phyloP scores from a whole-genome alignment of 1,140 invertebrate genomes.

The Ditylenchus dipsaci region DNA sequence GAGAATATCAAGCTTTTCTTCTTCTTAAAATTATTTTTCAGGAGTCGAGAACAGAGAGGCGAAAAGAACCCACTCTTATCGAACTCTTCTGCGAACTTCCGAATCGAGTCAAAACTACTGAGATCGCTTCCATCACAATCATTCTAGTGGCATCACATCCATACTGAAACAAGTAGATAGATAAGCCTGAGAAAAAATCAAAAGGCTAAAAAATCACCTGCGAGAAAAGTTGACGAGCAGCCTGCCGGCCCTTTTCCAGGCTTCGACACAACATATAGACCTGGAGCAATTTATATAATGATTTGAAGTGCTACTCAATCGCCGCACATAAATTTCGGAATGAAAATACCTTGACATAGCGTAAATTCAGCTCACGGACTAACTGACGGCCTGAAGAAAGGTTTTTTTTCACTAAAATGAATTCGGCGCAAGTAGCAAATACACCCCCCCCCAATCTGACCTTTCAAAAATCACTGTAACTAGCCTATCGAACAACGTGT shows the following conservation, averaged over 20 bases:
- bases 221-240: constrained; percentile 15
- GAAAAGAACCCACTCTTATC: constrained; percentile 20
- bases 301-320: not conserved
- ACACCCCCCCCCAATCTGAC: too few relatives aligned
- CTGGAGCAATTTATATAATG: constrained; percentile 3
- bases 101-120: constrained; percentile 26
- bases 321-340: not conserved
- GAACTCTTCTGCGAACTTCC: constrained; percentile 38
- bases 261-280: constrained; percentile 43
- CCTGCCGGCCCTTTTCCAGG: constrained; percentile 28
- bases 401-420: constrained; percentile 12
- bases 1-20: constrained; percentile 40
- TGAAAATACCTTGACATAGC: constrained; percentile 16
- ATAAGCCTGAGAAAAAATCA: not conserved
- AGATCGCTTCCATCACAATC: constrained; percentile 33
- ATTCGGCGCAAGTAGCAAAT: not conserved
- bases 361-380: constrained; percentile 40
- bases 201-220: not conserved
- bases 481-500: too few relatives aligned
- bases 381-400: constrained; percentile 30
- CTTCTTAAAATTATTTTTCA: constrained; percentile 35
- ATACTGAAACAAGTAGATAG: constrained; percentile 28
- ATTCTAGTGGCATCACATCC: constrained; percentile 38
- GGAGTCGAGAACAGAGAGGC: not conserved
- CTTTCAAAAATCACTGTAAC: too few relatives aligned